Percentiles rank a stretch among this genome's conserved stretches.
Conservation (phyloP, 37 sponge, comb jelly and placozoan genomes). For the Agelas oroides region DNA sequence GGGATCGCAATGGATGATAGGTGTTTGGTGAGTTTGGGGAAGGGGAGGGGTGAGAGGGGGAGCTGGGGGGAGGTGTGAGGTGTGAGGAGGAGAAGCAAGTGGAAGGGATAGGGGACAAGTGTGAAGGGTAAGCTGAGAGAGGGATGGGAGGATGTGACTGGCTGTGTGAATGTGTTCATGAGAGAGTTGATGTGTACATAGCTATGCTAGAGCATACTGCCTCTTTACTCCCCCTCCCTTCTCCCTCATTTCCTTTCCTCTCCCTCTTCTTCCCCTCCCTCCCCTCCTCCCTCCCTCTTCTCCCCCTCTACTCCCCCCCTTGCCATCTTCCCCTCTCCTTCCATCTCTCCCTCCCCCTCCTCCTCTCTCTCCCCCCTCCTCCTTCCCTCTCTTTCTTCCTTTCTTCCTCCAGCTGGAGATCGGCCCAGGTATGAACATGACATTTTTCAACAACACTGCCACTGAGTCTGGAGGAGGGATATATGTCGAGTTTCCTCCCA, state of each 20-base stretch:
- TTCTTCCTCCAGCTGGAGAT: slow-evolving; percentile 45
- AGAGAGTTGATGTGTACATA: no score
- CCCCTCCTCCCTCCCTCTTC: no score
- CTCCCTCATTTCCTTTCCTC: neutral
- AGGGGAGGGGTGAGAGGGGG: no score
- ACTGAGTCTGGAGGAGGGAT: slow-evolving; percentile 81
- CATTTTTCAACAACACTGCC: slow-evolving; percentile 60
- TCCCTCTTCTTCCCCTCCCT: neutral
- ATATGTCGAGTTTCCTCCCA: slow-evolving; percentile 86
- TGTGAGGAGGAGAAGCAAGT: no score
- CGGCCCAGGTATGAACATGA: slow-evolving; percentile 28
- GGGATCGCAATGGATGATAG: slow-evolving; percentile 85
- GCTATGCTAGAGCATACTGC: no score
- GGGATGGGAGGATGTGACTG: no score
- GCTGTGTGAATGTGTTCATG: no score
- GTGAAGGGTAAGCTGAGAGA: no score
- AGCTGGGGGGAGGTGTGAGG: no score
- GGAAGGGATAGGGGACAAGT: no score
- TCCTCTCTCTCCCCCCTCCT: neutral
- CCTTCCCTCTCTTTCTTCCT: neutral
- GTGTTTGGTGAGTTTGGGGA: slow-evolving; percentile 63
- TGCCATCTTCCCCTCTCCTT: neutral
- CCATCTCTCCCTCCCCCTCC: neutral
- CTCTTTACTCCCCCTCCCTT: no score
- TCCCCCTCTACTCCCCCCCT: no score